Base-by-base conservation (phyloP, 2,797 vertebrate species). In the Prunella strophiata region DNA sequence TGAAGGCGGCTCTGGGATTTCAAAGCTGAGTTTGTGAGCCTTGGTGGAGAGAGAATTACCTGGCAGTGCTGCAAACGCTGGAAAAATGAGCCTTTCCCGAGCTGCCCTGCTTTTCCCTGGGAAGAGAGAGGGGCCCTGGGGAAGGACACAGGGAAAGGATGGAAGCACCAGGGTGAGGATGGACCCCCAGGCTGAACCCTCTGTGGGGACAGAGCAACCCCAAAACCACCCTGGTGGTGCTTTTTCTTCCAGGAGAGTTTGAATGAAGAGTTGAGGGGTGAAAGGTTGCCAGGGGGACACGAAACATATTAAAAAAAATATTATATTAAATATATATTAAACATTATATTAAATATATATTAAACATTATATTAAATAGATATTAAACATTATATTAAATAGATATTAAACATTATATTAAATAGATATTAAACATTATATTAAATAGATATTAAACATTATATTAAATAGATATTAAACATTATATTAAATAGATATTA, bases 231-330 rank as follows among this genome's bases (percentile, higher is more conserved):
- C 42, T 26, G 26, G 8, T 2, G 3, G 27, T 70, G 42, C 26
- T 36, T 34, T 82, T 57, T 34, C 26, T 7, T 20, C 2, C 20
- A 47, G 55, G 13, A 42, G 54, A 45, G 7, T 13, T 48, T 30
- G 42, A 45, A n/a, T 16, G 19, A 43, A 30, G 38, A 43, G 16
- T 34, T 19, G 34, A 75, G 8, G 20, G 22, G 12, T 38, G 45
- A 27, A 63, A 77, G 74, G 7, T 7, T 61, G 32, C n/a, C 2
- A 1, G 14, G 12, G n/a, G 30, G 40, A 67, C 26, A 29, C 1
- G 2, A 3, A 58, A n/a, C 7, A 26, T 1, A 29, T 1, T 34
- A 34, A 16, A 7, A 34, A 16, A 7, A 25, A 34, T 20, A 54
- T 9, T 30, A n/a, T 16, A 23, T 16, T 18, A 17, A 51, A 16